Conservation (phyloP, 2,888 invertebrate genomes). For the Autographa gamma region DNA sequence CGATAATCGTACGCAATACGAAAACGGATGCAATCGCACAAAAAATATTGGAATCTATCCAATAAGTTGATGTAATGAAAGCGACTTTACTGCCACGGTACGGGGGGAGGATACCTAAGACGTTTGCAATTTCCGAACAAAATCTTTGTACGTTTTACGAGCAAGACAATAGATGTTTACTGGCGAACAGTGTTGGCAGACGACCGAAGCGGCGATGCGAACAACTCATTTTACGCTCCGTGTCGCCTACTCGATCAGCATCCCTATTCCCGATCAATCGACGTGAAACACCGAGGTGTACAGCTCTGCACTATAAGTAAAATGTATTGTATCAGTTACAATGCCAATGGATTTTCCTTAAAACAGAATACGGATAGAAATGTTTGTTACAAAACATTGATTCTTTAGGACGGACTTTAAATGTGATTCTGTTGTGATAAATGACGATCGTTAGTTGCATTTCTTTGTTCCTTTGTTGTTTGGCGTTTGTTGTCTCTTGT, state of each 20-base stretch:
- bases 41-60: constrained; percentile 86
- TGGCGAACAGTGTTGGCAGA: constrained; percentile 77
- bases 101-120: constrained; percentile 71
- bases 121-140: constrained; percentile 83
- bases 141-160: constrained; percentile 82
- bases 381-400: constrained; percentile 57
- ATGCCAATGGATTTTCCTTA: constrained; percentile 55
- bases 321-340: constrained; percentile 57
- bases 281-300: constrained; percentile 64
- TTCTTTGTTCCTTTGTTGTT: constrained; percentile 60
- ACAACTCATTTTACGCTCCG: constrained; percentile 86
- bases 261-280: constrained; percentile 76
- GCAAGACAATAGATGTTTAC: constrained; percentile 83
- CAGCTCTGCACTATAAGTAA: constrained; percentile 63
- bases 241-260: constrained; percentile 75
- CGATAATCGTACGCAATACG: constrained; percentile 74
- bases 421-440: constrained; percentile 61
- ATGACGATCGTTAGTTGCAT: constrained; percentile 61
- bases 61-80: constrained; percentile 87
- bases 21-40: constrained; percentile 81
- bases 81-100: constrained; percentile 78
- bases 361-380: constrained; percentile 60
- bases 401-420: constrained; percentile 58
- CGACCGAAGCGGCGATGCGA: constrained; percentile 81
- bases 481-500: constrained; percentile 32